Evolutionary conservation across 1,140 invertebrate genomes (phyloP).

Genomic region (Venturia canescens): DNA sequence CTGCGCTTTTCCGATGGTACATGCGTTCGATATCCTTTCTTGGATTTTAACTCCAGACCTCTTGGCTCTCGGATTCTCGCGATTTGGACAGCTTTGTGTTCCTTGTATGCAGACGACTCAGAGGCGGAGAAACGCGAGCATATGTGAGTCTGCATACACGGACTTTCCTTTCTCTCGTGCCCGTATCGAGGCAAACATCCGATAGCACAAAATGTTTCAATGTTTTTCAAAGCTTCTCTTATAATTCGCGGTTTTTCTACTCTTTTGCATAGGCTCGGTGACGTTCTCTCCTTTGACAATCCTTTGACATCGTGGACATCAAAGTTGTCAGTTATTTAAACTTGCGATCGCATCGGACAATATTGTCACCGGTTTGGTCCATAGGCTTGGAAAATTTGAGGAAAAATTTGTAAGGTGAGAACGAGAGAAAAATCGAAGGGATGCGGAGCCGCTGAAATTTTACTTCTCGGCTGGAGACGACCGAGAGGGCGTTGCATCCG

Average conservation of each 20-base stretch:
- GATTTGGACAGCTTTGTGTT: constrained; percentile 28
- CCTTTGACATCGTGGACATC: too few relatives aligned
- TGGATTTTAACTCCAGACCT: constrained; percentile 12
- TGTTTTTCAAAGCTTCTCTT: background rate
- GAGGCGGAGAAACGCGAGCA: background rate
- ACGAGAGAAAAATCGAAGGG: background rate
- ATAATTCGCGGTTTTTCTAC: background rate
- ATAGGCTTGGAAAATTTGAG: background rate
- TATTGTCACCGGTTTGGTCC: constrained; percentile 13
- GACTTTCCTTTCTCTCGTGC: background rate
- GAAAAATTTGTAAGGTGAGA: background rate
- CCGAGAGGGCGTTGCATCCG: constrained; percentile 32
- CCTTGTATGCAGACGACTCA: background rate
- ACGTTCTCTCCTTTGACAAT: too few relatives aligned
- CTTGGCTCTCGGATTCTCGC: background rate
- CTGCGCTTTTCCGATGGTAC: constrained; percentile 8
- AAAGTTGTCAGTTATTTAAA: background rate
- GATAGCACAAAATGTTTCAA: background rate
- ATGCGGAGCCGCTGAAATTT: background rate
- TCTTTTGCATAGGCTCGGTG: too few relatives aligned
- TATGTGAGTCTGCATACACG: background rate
- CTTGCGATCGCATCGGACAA: constrained; percentile 44
- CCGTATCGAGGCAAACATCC: background rate
- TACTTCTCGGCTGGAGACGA: constrained; percentile 1
- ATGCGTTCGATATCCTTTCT: constrained; percentile 29